Evolutionary conservation across 2,113 vertebrate species (phyloP).

Genomic region (Stegostoma tigrinum): DNA sequence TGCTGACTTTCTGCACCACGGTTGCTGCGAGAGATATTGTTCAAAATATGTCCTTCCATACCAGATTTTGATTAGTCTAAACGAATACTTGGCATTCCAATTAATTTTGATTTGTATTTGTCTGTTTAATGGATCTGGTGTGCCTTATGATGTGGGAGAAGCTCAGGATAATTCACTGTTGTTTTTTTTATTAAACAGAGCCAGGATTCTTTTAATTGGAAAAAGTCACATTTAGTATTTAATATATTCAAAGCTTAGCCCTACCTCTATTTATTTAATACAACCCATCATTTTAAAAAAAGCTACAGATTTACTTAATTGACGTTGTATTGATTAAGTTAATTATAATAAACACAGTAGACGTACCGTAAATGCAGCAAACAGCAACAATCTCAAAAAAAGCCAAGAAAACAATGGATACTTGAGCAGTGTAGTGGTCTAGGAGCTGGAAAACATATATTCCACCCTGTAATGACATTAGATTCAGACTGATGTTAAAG

Average conservation of each 20-base stretch:
- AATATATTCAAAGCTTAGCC: not conserved
- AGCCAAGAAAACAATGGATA: slow-evolving; percentile 63
- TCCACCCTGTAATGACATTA: slow-evolving; percentile 49
- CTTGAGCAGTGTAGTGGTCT: slow-evolving; percentile 66
- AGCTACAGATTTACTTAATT: not conserved
- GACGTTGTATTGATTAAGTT: not conserved
- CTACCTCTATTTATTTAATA: not conserved
- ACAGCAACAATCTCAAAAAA: slow-evolving; percentile 61
- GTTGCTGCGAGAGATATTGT: not conserved
- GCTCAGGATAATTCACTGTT: not conserved
- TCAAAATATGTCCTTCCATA: not conserved
- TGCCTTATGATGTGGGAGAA: not conserved
- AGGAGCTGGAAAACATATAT: slow-evolving; percentile 67
- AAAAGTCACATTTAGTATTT: not conserved
- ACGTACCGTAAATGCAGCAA: slow-evolving; percentile 60
- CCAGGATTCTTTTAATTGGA: not conserved
- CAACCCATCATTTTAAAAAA: not conserved
- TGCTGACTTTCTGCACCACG: not conserved
- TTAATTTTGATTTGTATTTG: not conserved
- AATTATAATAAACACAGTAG: not conserved
- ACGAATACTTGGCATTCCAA: not conserved
- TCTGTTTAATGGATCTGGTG: not conserved
- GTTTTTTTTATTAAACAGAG: not conserved
- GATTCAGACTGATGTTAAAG: not conserved
- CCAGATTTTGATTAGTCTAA: not conserved